A percentile compares a stretch with the other conserved stretches of the same genome.
Evolutionary conservation across 2,113 vertebrate genomes (phyloP).

Genomic region (Zingel zingel): DNA sequence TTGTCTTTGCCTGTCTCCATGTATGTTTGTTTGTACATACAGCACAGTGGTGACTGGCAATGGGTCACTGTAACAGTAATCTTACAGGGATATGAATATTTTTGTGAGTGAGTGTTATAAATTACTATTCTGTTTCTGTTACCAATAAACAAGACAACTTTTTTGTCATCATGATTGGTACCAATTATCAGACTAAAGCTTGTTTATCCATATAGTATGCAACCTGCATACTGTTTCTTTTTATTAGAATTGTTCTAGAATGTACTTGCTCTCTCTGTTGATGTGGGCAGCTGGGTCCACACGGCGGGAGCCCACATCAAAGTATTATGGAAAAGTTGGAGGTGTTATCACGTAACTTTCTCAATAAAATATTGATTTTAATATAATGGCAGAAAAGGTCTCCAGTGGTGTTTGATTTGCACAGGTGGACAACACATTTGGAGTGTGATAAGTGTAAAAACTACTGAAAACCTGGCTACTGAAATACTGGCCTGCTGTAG

Average conservation of each 20-base stretch:
- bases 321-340: background rate
- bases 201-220: conserved; percentile 7
- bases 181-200: background rate
- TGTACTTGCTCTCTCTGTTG: conserved; percentile 24
- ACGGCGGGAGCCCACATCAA: conserved; percentile 24
- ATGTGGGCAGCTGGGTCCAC: conserved; percentile 15
- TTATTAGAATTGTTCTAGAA: conserved; percentile 29
- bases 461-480: no score
- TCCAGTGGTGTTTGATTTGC: conserved; percentile 17
- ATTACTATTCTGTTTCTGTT: background rate
- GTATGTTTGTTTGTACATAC: conserved; percentile 1
- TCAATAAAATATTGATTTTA: background rate
- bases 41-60: background rate
- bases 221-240: conserved; percentile 36
- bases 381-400: conserved; percentile 11
- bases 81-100: background rate
- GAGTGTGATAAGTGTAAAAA: no score
- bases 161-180: background rate
- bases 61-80: background rate
- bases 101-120: background rate
- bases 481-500: no score
- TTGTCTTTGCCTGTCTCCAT: background rate
- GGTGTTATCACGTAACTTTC: background rate
- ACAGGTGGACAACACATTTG: background rate
- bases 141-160: background rate